phyloP scores from a whole-genome alignment of 2,113 vertebrate species.

The Rallus limicola region DNA sequence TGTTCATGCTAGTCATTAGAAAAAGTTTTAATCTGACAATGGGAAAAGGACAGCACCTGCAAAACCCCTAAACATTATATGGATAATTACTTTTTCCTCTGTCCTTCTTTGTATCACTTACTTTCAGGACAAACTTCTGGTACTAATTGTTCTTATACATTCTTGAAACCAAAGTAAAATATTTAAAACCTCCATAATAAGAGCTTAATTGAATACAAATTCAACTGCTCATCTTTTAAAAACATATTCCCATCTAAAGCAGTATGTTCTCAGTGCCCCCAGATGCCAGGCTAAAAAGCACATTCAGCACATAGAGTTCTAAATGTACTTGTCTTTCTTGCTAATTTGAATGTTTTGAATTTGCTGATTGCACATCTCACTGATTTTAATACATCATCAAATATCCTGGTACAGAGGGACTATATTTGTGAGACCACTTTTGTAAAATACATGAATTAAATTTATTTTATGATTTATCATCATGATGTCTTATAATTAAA shows the following conservation, averaged over 20 bases:
- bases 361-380: neutral
- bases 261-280: neutral
- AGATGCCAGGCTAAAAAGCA: neutral
- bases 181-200: neutral
- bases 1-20: neutral
- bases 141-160: neutral
- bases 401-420: neutral
- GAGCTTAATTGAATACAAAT: neutral
- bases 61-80: neutral
- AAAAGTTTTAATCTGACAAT: neutral
- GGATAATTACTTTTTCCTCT: neutral
- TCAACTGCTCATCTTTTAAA: neutral
- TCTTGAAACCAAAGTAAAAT: neutral
- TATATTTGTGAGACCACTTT: neutral
- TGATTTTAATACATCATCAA: neutral
- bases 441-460: neutral
- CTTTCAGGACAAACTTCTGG: neutral
- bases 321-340: neutral
- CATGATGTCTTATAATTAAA: constrained; percentile 15
- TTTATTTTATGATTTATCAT: neutral
- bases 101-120: neutral
- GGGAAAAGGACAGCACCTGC: neutral
- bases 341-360: neutral
- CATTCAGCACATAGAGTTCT: neutral
- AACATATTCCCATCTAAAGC: neutral